phyloP scores from a whole-genome alignment of 2,888 invertebrate species.

The Aethes cnicana region DNA sequence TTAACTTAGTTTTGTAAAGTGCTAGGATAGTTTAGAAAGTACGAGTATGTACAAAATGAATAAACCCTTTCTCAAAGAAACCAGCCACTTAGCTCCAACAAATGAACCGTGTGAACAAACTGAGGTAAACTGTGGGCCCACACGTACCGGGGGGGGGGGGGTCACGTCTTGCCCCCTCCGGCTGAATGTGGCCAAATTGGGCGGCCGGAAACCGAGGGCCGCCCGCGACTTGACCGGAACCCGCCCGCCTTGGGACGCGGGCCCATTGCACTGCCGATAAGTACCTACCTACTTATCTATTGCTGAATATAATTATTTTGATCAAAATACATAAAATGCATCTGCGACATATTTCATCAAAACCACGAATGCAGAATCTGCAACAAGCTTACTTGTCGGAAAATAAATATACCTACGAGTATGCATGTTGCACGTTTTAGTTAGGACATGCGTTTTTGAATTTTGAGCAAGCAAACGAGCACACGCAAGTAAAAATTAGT shows the following conservation, averaged over 20 bases:
- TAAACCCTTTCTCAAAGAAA: conserved; percentile 15
- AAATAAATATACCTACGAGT: no score
- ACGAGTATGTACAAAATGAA: background rate
- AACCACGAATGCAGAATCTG: no score
- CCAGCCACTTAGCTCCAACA: conserved; percentile 7
- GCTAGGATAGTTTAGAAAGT: no score
- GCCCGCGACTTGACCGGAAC: conserved; percentile 81
- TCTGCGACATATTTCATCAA: no score
- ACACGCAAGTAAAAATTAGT: no score
- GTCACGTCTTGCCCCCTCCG: conserved; percentile 62
- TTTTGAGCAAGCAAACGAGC: no score
- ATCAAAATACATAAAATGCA: background rate
- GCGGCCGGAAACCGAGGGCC: conserved; percentile 72
- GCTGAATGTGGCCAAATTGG: conserved; percentile 81
- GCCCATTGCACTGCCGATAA: conserved; percentile 46
- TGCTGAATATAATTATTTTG: background rate
- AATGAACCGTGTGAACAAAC: conserved; percentile 6
- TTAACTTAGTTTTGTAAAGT: no score
- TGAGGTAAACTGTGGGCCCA: conserved; percentile 11
- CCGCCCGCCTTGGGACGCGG: conserved; percentile 57
- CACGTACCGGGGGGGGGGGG: conserved; percentile 32
- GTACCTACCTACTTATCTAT: background rate
- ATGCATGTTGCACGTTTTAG: no score
- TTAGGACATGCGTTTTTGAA: no score
- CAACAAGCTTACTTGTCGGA: no score